These are phyloP conservation scores for Keiferia lycopersicella DNA, from an alignment of 2,888 invertebrate genomes.

Conservation along the genomic window DNA sequence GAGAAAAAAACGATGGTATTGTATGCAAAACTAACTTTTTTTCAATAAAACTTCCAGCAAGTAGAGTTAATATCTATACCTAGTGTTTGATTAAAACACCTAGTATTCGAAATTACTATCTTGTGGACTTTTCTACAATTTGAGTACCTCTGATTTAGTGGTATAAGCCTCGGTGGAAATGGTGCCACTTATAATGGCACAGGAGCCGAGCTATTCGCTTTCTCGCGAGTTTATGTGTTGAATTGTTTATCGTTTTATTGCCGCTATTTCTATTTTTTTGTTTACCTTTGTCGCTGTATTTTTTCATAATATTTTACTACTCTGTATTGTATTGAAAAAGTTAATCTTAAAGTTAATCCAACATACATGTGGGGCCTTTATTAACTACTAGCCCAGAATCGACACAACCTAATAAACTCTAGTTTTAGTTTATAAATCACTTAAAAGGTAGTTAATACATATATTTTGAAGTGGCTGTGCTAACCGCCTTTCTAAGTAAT, in stretches of 20 bases:
- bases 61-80: too few species aligned
- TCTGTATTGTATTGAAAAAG: too few species aligned
- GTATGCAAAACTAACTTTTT: too few species aligned
- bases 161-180: slow-evolving; percentile 21
- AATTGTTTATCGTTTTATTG: slow-evolving; percentile 20
- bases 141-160: background rate
- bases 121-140: too few species aligned
- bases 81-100: too few species aligned
- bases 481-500: background rate
- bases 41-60: too few species aligned
- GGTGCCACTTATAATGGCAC: slow-evolving; percentile 19
- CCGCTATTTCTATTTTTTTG: slow-evolving; percentile 2
- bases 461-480: background rate
- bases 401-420: background rate
- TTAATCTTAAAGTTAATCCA: too few species aligned
- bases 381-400: too few species aligned
- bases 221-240: slow-evolving; percentile 8
- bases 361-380: too few species aligned
- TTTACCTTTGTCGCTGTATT: slow-evolving; percentile 4
- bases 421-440: background rate
- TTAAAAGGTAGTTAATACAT: background rate
- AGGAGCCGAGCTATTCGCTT: background rate
- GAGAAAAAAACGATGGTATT: too few species aligned
- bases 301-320: too few species aligned
- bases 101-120: too few species aligned